phyloP scores from a whole-genome alignment of 2,113 vertebrate genomes.

The Tragelaphus imberbis region DNA sequence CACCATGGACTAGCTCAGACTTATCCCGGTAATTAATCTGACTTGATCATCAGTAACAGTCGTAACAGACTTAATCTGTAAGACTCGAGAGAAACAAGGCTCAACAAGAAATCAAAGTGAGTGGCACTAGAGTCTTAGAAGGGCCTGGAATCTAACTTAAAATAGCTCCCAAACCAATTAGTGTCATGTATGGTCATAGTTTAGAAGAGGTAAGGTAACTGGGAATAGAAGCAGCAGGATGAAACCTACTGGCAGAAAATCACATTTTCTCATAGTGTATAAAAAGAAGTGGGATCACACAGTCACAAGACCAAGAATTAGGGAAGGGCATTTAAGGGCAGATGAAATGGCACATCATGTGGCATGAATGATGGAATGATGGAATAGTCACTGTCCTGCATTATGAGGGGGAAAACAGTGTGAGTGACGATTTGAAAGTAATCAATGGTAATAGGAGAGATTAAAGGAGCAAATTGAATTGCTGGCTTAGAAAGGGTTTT shows the following conservation, averaged over 20 bases:
- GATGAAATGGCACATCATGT: background rate
- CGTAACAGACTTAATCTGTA: background rate
- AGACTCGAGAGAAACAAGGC: background rate
- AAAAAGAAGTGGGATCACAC: background rate
- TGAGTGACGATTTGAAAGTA: background rate
- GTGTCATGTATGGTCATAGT: background rate
- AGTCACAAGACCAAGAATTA: background rate
- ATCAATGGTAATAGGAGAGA: background rate
- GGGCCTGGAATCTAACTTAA: background rate
- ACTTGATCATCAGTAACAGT: background rate
- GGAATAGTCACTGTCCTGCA: background rate
- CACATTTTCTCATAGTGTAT: background rate
- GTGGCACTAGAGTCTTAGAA: background rate
- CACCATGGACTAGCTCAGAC: background rate
- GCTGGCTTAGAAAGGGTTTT: background rate
- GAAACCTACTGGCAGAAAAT: background rate
- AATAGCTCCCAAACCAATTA: background rate
- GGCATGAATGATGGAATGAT: background rate
- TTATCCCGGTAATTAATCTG: background rate
- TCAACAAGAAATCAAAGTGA: background rate
- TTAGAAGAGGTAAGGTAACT: background rate
- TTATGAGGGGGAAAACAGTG: background rate
- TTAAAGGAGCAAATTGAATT: background rate
- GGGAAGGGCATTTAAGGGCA: background rate
- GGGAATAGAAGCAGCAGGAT: background rate